Evolutionary conservation across 1,140 invertebrate genomes (phyloP).

Genomic region (Schlechtendalia chinensis): DNA sequence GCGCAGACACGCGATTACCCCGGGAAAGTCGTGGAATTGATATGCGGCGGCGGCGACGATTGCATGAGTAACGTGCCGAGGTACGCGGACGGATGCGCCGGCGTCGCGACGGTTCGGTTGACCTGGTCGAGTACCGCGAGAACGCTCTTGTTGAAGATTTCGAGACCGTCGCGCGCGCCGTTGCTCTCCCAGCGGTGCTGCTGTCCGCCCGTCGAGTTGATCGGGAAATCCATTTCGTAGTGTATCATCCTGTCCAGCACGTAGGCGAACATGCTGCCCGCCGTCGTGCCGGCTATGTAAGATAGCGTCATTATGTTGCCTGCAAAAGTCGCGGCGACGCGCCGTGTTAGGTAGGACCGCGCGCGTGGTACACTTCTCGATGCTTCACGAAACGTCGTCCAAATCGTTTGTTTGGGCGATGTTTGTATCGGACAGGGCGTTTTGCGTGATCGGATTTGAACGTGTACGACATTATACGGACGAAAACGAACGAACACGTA

Average conservation of each 20-base stretch:
- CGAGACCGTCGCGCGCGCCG: not conserved
- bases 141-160: not conserved
- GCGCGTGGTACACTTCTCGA: too few species aligned
- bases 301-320: constrained; percentile 91
- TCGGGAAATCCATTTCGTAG: not conserved
- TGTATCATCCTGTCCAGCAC: constrained; percentile 66
- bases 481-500: too few species aligned
- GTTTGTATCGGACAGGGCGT: too few species aligned
- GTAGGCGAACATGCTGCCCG: constrained; percentile 80
- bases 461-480: too few species aligned
- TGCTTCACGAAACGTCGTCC: too few species aligned
- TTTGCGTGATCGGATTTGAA: too few species aligned
- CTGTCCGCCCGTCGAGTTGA: not conserved
- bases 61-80: not conserved
- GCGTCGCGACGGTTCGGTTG: not conserved
- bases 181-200: not conserved
- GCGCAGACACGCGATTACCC: not conserved
- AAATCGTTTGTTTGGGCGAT: too few species aligned
- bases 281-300: constrained; percentile 80
- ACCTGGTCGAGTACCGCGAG: not conserved
- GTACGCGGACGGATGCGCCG: not conserved
- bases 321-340: constrained; percentile 56
- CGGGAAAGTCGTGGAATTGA: constrained; percentile 13
- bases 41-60: not conserved
- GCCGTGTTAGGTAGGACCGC: too few species aligned